phyloP scores from a whole-genome alignment of 2,888 invertebrate species.

The Lordiphosa fenestrarum region DNA sequence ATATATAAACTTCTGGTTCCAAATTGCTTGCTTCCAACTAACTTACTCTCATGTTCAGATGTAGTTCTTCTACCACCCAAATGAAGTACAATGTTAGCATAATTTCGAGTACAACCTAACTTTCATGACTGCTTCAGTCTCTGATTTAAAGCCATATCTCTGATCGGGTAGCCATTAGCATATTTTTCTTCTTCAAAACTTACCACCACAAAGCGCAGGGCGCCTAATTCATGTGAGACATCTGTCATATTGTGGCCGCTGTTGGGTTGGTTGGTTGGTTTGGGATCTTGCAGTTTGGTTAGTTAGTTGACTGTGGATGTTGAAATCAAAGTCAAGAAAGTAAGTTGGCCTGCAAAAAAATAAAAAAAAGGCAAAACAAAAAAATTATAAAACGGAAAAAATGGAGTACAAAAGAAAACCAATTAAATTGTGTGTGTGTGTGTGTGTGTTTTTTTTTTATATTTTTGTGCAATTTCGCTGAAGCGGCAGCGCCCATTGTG shows the following conservation, averaged over 20 bases:
- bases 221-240: conserved; percentile 79
- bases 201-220: conserved; percentile 80
- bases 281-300: conserved; percentile 36
- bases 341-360: conserved; percentile 19
- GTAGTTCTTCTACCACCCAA: too few species aligned
- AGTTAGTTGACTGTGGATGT: not conserved
- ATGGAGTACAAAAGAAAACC: conserved; percentile 30
- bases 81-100: too few species aligned
- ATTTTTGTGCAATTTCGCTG: too few species aligned
- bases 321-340: too few species aligned
- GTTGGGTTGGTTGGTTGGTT: conserved; percentile 20
- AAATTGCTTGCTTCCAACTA: too few species aligned
- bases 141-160: too few species aligned
- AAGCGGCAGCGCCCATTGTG: conserved; percentile 16
- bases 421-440: conserved; percentile 29
- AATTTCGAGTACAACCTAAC: too few species aligned
- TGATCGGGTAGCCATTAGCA: too few species aligned
- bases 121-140: too few species aligned
- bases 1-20: too few species aligned
- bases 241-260: conserved; percentile 74
- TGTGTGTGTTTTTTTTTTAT: conserved; percentile 7
- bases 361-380: conserved; percentile 7
- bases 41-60: too few species aligned
- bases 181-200: conserved; percentile 51
- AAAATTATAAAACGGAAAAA: conserved; percentile 19